Percentiles rank a stretch among this genome's conserved stretches.
phyloP scores from a whole-genome alignment of 2,797 vertebrate genomes.

The Tokudaia tokunoshimensis region DNA sequence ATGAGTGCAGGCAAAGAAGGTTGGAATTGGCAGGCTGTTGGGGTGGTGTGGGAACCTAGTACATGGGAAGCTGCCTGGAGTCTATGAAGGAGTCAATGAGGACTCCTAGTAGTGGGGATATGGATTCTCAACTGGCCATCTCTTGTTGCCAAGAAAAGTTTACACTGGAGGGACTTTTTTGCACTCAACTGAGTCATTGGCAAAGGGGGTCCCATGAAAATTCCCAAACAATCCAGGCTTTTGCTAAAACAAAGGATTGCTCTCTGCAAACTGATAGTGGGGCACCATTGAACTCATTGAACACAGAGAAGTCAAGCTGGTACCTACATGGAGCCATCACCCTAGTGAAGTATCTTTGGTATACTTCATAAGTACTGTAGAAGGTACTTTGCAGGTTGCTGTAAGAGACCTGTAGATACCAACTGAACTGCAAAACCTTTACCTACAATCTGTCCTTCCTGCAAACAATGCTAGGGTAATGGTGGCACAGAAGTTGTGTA shows the following conservation, averaged over 20 bases:
- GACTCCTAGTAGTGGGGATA: neutral
- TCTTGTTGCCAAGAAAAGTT: neutral
- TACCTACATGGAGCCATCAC: neutral
- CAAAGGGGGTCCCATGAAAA: neutral
- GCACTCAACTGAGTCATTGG: neutral
- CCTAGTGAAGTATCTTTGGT: neutral
- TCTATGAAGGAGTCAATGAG: neutral
- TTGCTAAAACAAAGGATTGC: neutral
- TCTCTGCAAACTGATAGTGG: neutral
- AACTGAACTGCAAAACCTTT: neutral
- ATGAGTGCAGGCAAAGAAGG: neutral
- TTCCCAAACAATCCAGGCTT: neutral
- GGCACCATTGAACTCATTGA: neutral
- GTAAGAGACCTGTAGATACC: neutral
- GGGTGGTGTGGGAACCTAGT: neutral
- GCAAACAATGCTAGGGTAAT: neutral
- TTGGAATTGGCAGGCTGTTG: neutral
- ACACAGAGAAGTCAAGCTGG: neutral
- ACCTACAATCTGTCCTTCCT: neutral
- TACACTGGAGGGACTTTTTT: neutral
- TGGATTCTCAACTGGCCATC: neutral
- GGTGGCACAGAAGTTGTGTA: neutral
- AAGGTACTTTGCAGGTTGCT: neutral
- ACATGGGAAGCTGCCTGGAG: neutral
- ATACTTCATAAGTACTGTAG: neutral